phyloP scores from a whole-genome alignment of 2,888 invertebrate species.

The Anoplius nigerrimus region DNA sequence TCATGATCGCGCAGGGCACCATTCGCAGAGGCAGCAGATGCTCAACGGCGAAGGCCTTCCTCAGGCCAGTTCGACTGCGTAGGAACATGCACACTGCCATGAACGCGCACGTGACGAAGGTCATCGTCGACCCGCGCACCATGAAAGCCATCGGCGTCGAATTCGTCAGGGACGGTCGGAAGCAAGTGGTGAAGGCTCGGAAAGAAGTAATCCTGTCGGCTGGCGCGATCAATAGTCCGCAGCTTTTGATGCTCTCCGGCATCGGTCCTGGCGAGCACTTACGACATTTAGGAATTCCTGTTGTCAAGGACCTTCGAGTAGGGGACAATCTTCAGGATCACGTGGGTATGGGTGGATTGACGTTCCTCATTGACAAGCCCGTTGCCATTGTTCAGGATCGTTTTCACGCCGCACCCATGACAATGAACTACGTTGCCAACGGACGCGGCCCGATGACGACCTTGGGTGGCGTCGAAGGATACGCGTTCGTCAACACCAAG shows the following conservation, averaged over 20 bases:
- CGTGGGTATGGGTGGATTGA: conserved; percentile 89
- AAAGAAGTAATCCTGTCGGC: conserved; percentile 92
- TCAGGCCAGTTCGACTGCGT: conserved; percentile 85
- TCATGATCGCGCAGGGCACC: conserved; percentile 89
- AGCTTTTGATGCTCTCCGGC: conserved; percentile 93
- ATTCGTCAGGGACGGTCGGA: conserved; percentile 84
- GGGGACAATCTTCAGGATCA: conserved; percentile 93
- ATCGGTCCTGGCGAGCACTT: conserved; percentile 85
- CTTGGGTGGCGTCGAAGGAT: conserved; percentile 90
- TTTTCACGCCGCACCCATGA: conserved; percentile 85
- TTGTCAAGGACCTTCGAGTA: conserved; percentile 84
- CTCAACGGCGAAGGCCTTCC: conserved; percentile 91
- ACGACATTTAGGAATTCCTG: conserved; percentile 82
- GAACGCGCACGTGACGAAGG: conserved; percentile 85
- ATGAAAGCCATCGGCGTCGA: conserved; percentile 89
- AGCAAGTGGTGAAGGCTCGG: conserved; percentile 83
- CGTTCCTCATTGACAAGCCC: conserved; percentile 88
- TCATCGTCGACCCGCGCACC: conserved; percentile 84
- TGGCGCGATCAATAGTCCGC: conserved; percentile 94
- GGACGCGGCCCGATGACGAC: conserved; percentile 91
- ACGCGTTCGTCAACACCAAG: conserved; percentile 91
- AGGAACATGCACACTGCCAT: conserved; percentile 88
- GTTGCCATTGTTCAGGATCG: conserved; percentile 89
- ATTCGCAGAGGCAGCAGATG: conserved; percentile 86
- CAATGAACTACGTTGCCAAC: conserved; percentile 87